Evolutionary conservation across 2,888 invertebrate species (phyloP).

Genomic region (Lottia gigantea): DNA sequence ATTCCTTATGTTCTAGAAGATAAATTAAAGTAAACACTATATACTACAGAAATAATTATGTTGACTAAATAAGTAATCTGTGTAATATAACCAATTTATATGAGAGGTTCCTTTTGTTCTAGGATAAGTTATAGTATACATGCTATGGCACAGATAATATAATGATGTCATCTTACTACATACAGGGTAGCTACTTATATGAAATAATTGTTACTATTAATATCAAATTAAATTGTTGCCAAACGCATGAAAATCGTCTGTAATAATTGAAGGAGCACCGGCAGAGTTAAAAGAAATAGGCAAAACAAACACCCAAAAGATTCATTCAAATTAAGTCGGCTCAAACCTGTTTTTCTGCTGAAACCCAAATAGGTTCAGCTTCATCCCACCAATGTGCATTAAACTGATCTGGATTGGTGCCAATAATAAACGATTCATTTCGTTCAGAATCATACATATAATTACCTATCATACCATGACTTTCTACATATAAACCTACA

Average conservation of each 20-base stretch:
- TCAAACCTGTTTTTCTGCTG: constrained; percentile 57
- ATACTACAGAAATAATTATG: too few species aligned
- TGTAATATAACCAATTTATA: too few species aligned
- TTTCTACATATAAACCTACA: constrained; percentile 58
- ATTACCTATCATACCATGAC: constrained; percentile 59
- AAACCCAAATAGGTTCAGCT: constrained; percentile 62
- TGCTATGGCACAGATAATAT: too few species aligned
- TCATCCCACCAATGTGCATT: constrained; percentile 60
- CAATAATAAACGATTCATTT: constrained; percentile 40
- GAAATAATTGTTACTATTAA: too few species aligned
- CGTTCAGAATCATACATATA: constrained; percentile 53
- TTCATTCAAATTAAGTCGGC: not conserved
- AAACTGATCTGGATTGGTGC: constrained; percentile 40
- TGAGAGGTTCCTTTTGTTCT: too few species aligned
- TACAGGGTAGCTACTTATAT: too few species aligned
- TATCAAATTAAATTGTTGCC: too few species aligned
- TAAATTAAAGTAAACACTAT: too few species aligned
- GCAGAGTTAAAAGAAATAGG: not conserved
- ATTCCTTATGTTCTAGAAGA: too few species aligned
- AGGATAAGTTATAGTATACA: too few species aligned
- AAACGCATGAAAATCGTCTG: not conserved
- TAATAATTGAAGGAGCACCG: not conserved
- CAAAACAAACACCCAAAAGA: not conserved
- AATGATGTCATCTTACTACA: too few species aligned
- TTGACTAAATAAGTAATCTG: too few species aligned